These are phyloP conservation scores for Pseudopodoces humilis DNA, from an alignment of 2,113 vertebrate genomes.

Conservation along the genomic window DNA sequence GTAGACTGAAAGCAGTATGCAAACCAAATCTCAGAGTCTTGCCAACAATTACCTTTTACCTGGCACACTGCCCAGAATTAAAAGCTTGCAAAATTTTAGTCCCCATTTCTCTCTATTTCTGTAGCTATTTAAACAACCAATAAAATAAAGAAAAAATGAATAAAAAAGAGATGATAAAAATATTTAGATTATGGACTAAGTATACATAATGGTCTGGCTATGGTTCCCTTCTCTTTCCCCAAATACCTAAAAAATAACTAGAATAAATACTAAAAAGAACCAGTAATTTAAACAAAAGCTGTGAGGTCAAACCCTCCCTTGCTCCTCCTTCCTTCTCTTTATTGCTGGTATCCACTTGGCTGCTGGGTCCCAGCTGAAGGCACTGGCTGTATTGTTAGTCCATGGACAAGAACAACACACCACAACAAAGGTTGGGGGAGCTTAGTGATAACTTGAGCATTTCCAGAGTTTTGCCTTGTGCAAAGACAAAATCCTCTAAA, in stretches of 20 bases:
- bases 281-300: conserved; percentile 6
- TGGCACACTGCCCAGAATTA: not conserved
- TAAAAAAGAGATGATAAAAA: not conserved
- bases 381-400: not conserved
- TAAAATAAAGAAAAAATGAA: not conserved
- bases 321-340: conserved; percentile 37
- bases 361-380: not conserved
- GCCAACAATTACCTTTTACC: conserved; percentile 32
- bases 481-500: not conserved
- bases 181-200: not conserved
- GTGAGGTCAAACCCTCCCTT: conserved; percentile 40
- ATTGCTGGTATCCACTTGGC: not conserved
- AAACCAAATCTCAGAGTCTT: not conserved
- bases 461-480: not conserved
- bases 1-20: not conserved
- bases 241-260: conserved; percentile 22
- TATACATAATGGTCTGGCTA: conserved; percentile 14
- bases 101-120: not conserved
- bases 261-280: conserved; percentile 36
- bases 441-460: not conserved
- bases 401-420: not conserved
- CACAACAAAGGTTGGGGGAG: not conserved
- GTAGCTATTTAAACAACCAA: not conserved
- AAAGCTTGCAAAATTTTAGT: not conserved
- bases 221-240: not conserved